Conservation (phyloP, 2,113 vertebrate species). For the Phaethon lepturus region DNA sequence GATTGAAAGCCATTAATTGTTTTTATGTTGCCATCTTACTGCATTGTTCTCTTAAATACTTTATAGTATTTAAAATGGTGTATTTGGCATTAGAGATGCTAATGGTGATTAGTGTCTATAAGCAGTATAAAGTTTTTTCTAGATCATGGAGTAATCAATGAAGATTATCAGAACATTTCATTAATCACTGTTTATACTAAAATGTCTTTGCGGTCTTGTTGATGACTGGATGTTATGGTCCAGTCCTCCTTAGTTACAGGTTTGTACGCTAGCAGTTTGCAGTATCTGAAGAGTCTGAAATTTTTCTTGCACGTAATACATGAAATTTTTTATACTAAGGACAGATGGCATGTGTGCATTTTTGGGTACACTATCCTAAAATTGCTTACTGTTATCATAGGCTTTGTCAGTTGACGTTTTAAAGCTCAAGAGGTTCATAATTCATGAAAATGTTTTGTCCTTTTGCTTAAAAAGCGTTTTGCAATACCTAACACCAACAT, state of each 20-base stretch:
- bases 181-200: background rate
- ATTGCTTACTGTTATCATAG: background rate
- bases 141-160: background rate
- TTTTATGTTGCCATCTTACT: background rate
- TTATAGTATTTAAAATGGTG: background rate
- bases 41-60: background rate
- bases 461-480: background rate
- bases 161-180: background rate
- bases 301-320: background rate
- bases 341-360: background rate
- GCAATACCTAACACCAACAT: background rate
- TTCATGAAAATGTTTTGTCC: background rate
- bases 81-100: background rate
- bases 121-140: background rate
- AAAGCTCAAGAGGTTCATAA: background rate
- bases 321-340: background rate
- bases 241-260: background rate
- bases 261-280: background rate
- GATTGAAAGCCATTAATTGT: fast-evolving
- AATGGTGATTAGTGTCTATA: background rate
- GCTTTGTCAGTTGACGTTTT: background rate
- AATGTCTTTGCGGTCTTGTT: background rate
- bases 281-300: background rate
- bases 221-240: background rate
- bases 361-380: background rate